Percentiles rank a stretch among this genome's conserved stretches.
phyloP scores from a whole-genome alignment of 2,888 invertebrate genomes.

The Trissoscelio sp. region DNA sequence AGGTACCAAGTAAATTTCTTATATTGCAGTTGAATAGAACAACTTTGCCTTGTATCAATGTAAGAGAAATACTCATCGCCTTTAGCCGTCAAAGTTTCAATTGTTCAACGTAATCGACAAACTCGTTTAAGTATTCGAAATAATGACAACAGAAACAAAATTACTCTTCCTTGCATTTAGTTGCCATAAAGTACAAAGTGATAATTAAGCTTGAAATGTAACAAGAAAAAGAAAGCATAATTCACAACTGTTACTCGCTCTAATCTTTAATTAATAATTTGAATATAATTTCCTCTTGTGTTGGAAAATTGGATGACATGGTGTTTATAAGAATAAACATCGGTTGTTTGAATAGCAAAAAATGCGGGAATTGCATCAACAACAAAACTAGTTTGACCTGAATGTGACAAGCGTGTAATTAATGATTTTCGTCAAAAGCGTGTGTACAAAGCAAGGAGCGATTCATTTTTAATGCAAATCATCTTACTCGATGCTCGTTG shows the following conservation, averaged over 20 bases:
- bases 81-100: conserved; percentile 16
- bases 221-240: not conserved
- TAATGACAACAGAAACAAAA: conserved; percentile 30
- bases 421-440: conserved; percentile 59
- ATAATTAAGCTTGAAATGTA: not conserved
- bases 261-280: not conserved
- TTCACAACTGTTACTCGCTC: not conserved
- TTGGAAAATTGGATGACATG: not conserved
- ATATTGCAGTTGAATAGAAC: not conserved
- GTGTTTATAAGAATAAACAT: conserved; percentile 2
- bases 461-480: conserved; percentile 69
- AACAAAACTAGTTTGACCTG: conserved; percentile 50
- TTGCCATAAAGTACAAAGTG: not conserved
- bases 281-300: not conserved
- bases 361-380: conserved; percentile 45
- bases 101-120: conserved; percentile 25
- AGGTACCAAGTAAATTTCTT: conserved; percentile 2
- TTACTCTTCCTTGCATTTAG: not conserved
- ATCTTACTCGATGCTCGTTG: conserved; percentile 64
- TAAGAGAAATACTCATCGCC: not conserved
- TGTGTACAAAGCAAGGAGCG: conserved; percentile 55
- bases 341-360: conserved; percentile 1
- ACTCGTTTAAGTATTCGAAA: conserved; percentile 22
- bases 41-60: conserved; percentile 17
- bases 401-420: conserved; percentile 61